Base-by-base conservation (phyloP, 2,888 invertebrate genomes). In the Apotomis capreana region DNA sequence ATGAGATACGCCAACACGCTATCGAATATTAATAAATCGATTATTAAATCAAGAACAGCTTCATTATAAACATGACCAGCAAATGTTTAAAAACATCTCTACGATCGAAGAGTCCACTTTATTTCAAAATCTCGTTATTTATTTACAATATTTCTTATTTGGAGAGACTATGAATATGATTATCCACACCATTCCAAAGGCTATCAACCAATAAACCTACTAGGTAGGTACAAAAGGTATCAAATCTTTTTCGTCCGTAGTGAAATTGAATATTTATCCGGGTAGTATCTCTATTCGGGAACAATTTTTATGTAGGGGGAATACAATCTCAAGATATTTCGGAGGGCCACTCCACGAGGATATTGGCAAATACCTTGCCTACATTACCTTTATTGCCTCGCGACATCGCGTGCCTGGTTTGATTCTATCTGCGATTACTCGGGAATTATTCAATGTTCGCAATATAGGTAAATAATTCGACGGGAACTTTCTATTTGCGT, bases 191-290 rank as follows among this genome's bases (percentile, higher is more conserved):
- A 89, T 91, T 92, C 91, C 89, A 89, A 91, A 89, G 88, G 89
- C 90, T 86, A 90, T 91, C 90, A 91, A 91, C 91, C 91, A 91
- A 92, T 92, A 92, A 92, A 90, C 88, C 87, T 87, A 86, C 87
- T 89, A 88, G 85, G 88, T 90, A 91, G 85, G 88, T 90, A 91
- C 87, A 88, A 87, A 88, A 91, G 91, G 92, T 92, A 92, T 92
- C 91, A 92, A 93, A 93, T 93, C 92, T 92, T 90, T 90, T 89
- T 91, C 92, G 92, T 91, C 92, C 91, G 89, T 89, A 91, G 88
- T 90, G 91, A 92, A 93, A 93, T 93, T 92, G 92, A 92, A 92
- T 92, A 93, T 92, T 92, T 93, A 93, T 93, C 92, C 90, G 91
- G 90, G 88, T 90, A 92, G 89, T 93, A 92, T 92, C 92, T 93